A percentile compares a stretch with the other conserved stretches of the same genome.
phyloP scores from a whole-genome alignment of 2,797 vertebrate genomes.

The Esox lucius region DNA sequence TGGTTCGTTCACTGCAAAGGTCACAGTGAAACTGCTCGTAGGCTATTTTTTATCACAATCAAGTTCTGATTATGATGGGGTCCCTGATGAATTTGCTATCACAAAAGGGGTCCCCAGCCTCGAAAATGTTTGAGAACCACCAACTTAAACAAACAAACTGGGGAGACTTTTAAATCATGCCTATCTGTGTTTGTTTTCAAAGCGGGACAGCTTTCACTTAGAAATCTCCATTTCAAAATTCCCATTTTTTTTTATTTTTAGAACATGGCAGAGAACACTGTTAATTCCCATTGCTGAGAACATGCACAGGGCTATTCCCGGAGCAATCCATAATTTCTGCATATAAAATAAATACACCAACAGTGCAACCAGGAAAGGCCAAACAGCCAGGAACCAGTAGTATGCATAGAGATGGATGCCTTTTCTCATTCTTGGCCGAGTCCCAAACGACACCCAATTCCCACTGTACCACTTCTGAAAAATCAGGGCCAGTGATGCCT shows the following conservation, averaged over 20 bases:
- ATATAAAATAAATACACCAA: slow-evolving; percentile 74
- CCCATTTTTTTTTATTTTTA: slow-evolving; percentile 43
- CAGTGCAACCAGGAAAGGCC: slow-evolving; percentile 40
- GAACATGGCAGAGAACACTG: slow-evolving; percentile 57
- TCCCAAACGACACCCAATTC: neutral
- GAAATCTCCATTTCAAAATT: slow-evolving; percentile 52
- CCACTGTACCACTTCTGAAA: slow-evolving; percentile 6
- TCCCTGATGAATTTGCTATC: too few relatives aligned
- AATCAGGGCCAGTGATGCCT: too few relatives aligned
- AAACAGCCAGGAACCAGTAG: slow-evolving; percentile 51
- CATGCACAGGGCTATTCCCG: slow-evolving; percentile 68
- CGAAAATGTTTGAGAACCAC: neutral
- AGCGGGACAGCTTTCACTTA: slow-evolving; percentile 55
- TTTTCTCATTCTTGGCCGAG: slow-evolving; percentile 48
- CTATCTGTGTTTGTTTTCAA: slow-evolving; percentile 54
- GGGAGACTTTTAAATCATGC: slow-evolving; percentile 52
- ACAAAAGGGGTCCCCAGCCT: slow-evolving; percentile 16
- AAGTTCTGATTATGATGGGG: too few relatives aligned
- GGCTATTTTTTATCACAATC: too few relatives aligned
- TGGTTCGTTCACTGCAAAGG: too few relatives aligned
- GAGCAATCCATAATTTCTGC: slow-evolving; percentile 76
- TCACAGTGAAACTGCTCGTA: too few relatives aligned
- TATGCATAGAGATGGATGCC: slow-evolving; percentile 55
- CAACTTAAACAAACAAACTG: slow-evolving; percentile 53
- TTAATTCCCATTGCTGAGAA: slow-evolving; percentile 73